Base-by-base conservation (phyloP, 2,888 invertebrate species). In the Hermodice carunculata region DNA sequence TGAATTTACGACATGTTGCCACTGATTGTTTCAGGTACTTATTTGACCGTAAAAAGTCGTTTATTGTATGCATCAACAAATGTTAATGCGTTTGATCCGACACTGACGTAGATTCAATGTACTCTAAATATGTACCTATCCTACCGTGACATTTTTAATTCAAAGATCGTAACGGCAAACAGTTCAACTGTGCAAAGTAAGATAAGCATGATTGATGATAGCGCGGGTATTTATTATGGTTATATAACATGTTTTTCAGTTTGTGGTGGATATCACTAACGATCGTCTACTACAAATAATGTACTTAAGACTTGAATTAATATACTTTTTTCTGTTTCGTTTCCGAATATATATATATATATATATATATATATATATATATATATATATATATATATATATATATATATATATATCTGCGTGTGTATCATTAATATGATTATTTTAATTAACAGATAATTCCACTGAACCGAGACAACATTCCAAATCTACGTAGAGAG, bases 381-480 rank as follows among this genome's bases (percentile, higher is more conserved):
- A n/a, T n/a, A n/a, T n/a, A n/a, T n/a, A n/a, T n/a, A n/a, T n/a
- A n/a, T n/a, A n/a, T n/a, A n/a, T n/a, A n/a, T n/a, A n/a, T n/a
- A n/a, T n/a, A n/a, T n/a, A n/a, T n/a, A n/a, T n/a, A n/a, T n/a
- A n/a, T n/a, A n/a, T n/a, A n/a, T n/a, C 11, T 14, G 14, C 51
- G 24, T 8, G 29, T 51, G 6, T 26, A 14, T 51, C 28, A 8
- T 28, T 8, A 8, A 22, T 14, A 6, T 17, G 24, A 14, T 29
- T 58, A 11, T 61, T 44, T 29, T 11, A 40, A n/a, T 44, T 61
- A 64, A 6, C 70, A 83, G 82, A 80, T 83, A 22, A 72, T 67
- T 5, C 79, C 80, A 0, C 69, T 83, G 19, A 68, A 78, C 26
- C 62, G 69, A 17, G 80, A 78, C 11, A 79, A 78, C 60, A 44